Evolutionary conservation across 2,888 invertebrate genomes (phyloP).

Genomic region (Caenorhabditis sp.): DNA sequence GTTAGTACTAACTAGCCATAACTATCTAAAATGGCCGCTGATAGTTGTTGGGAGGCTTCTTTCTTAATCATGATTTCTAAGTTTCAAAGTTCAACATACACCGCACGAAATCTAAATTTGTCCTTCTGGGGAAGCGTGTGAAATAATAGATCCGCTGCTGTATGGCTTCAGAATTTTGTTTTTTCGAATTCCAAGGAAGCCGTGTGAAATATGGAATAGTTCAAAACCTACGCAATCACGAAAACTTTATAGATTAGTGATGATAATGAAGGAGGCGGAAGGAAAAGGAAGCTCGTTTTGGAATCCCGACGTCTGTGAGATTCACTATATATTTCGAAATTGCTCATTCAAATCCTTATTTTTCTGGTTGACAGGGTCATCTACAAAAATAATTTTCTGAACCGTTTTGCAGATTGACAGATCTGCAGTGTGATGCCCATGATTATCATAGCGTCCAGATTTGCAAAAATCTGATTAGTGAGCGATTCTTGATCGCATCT

Average conservation of each 20-base stretch:
- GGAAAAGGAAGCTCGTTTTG: neutral
- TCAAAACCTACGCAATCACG: conserved; percentile 4
- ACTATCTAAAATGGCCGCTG: neutral
- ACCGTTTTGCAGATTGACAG: neutral
- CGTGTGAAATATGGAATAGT: neutral
- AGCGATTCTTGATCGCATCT: too few species aligned
- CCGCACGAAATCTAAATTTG: neutral
- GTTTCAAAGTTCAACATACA: neutral
- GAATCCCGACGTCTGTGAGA: neutral
- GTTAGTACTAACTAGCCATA: neutral
- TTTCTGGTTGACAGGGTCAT: too few species aligned
- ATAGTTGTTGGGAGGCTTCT: neutral
- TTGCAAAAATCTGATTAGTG: neutral
- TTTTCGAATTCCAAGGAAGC: neutral
- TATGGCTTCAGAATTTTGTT: conserved; percentile 7
- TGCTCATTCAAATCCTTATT: neutral
- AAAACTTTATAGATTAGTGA: neutral
- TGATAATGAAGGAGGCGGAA: neutral
- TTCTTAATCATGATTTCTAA: neutral
- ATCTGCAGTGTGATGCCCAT: neutral
- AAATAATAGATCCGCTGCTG: too few species aligned
- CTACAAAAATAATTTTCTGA: too few species aligned
- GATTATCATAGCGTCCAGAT: neutral
- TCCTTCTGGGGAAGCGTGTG: too few species aligned
- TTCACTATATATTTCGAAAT: neutral